Evolutionary conservation across 1,140 invertebrate genomes (phyloP), one percentile per base, ranked within the genome.

Genomic region (Brachionus calyciflorus): DNA sequence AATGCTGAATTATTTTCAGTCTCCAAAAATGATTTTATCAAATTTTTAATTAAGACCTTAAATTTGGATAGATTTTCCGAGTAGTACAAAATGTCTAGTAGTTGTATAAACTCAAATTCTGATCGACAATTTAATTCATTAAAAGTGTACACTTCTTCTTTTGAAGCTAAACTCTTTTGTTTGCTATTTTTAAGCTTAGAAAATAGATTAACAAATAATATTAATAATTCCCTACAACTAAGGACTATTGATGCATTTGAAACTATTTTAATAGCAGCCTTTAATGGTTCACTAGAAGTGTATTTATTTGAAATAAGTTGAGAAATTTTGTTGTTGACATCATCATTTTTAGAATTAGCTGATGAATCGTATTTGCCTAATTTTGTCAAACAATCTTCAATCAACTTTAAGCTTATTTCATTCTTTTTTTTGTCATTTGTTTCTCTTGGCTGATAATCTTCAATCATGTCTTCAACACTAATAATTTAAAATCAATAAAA

Each of bases 381-480:
- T 44, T 65, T 65, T 1, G 21, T 44, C 5, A 65, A 65, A 44
- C 60, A 65, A 19, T 65, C 60, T 41, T 65, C 60, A 19, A 65
- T 14, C 5, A 65, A 17, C 12, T 44, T 65, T 14, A 65, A 14
- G 44, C 60, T 65, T 28, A 9, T 6, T 24, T 65, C 44, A 14
- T 65, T 65, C 44, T 28, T 65, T 44, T 12, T 21, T 3, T 65
- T 19, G 28, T 24, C 14, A 3, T 9, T 10, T 3, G 41, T 21
- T 19, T 46, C 33, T 14, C 21, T 65, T 37, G 41, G 19, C 4
- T 44, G 9, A 26, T 10, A 65, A 65, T 65, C 41, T 24, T 17
- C 19, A 44, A 26, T 44, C 60, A 65, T 65, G 40, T 65, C 60
- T 44, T 65, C 60, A 37, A 65, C 44, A 26, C 37, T 37, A 65